A percentile compares a stretch with the other conserved stretches of the same genome.
Conservation (phyloP, 2,113 vertebrate species). For the Nibea albiflora region DNA sequence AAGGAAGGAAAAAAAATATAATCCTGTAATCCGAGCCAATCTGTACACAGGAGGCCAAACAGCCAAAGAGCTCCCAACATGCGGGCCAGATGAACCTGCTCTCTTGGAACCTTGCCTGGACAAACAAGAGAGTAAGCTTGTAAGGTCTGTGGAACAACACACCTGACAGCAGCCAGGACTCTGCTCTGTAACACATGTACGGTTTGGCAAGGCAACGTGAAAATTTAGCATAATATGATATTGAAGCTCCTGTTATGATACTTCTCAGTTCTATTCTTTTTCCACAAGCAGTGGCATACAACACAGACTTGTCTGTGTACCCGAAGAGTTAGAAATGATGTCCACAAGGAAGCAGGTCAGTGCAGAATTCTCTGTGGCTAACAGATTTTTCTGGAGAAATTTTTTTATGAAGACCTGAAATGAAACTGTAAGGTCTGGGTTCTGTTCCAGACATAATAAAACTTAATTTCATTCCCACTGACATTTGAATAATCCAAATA, state of each 20-base stretch:
- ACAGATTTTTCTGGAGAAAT: neutral
- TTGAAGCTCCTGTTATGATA: neutral
- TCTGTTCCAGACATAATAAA: neutral
- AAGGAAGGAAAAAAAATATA: conserved; percentile 20
- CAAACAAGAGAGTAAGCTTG: conserved; percentile 68
- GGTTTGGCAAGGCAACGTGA: conserved; percentile 33
- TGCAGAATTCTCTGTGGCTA: too few relatives aligned
- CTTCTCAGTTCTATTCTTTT: neutral
- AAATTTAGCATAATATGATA: conserved; percentile 38
- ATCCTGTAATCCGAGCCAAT: conserved; percentile 34
- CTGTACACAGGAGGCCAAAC: conserved; percentile 49
- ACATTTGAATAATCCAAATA: neutral
- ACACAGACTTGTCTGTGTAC: neutral
- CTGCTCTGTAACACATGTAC: conserved; percentile 52
- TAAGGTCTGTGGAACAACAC: conserved; percentile 72
- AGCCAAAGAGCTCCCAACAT: conserved; percentile 72
- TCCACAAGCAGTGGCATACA: conserved; percentile 12
- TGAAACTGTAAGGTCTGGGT: too few relatives aligned
- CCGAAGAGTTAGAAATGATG: conserved; percentile 3
- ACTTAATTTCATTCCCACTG: neutral
- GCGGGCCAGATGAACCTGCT: conserved; percentile 71
- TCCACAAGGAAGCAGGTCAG: neutral
- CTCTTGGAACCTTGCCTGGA: conserved; percentile 77
- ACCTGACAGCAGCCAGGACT: conserved; percentile 64
- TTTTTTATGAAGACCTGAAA: neutral